phyloP scores from a whole-genome alignment of 2,888 invertebrate species.

The Latrodectus elegans region DNA sequence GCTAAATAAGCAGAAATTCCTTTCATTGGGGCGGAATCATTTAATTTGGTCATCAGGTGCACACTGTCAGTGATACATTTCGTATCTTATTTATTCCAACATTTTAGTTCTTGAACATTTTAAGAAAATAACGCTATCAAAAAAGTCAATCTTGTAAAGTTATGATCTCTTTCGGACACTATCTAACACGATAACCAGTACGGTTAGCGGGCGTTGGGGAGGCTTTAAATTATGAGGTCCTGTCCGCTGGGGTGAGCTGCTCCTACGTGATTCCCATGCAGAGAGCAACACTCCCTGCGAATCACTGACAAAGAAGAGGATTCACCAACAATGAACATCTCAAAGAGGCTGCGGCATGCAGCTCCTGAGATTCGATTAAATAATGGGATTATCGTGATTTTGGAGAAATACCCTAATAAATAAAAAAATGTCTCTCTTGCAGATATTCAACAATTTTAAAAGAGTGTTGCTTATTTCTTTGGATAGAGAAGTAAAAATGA shows the following conservation, averaged over 20 bases:
- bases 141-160: slow-evolving; percentile 58
- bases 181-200: slow-evolving; percentile 58
- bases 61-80: slow-evolving; percentile 17
- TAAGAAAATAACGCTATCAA: slow-evolving; percentile 54
- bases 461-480: too few relatives aligned
- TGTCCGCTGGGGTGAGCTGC: slow-evolving; percentile 42
- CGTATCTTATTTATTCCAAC: slow-evolving; percentile 23
- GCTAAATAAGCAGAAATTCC: too few relatives aligned
- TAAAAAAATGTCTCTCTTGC: too few relatives aligned
- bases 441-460: too few relatives aligned
- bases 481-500: too few relatives aligned
- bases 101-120: slow-evolving; percentile 21
- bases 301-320: not conserved
- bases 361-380: too few relatives aligned
- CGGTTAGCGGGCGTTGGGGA: slow-evolving; percentile 13
- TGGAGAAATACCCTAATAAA: too few relatives aligned
- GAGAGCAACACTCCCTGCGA: slow-evolving; percentile 49
- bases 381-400: too few relatives aligned
- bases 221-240: slow-evolving; percentile 46
- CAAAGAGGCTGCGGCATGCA: too few relatives aligned
- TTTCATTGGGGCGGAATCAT: not conserved
- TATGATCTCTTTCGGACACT: slow-evolving; percentile 62
- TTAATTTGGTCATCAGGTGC: slow-evolving; percentile 17
- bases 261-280: slow-evolving; percentile 52
- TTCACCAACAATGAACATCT: too few relatives aligned